Evolutionary conservation across 1,140 invertebrate genomes (phyloP).

Genomic region (Solenopsis invicta): DNA sequence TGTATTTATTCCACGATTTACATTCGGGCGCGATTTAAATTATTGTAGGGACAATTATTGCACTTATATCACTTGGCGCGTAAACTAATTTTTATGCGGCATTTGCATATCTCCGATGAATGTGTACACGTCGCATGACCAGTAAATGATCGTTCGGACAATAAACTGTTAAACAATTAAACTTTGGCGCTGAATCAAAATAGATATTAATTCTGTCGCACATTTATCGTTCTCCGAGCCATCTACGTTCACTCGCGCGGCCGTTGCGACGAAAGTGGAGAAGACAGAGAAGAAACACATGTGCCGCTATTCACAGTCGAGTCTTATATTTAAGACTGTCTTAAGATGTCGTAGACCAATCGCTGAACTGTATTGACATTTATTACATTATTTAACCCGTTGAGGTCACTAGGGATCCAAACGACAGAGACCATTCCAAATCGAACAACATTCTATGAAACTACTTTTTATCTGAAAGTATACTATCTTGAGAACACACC

Average conservation of each 20-base stretch:
- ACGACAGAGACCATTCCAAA: too few species aligned
- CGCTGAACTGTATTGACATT: too few species aligned
- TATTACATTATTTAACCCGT: too few species aligned
- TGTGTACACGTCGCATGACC: conserved; percentile 46
- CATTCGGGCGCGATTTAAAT: conserved; percentile 57
- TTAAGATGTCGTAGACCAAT: too few species aligned
- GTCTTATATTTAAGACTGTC: too few species aligned
- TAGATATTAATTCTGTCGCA: conserved; percentile 6
- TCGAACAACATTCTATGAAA: too few species aligned
- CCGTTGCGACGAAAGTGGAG: neutral
- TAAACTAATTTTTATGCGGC: conserved; percentile 47
- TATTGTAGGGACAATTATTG: conserved; percentile 59
- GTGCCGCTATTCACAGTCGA: too few species aligned
- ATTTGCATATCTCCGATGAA: conserved; percentile 24
- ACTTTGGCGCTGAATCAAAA: neutral
- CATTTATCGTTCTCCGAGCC: neutral
- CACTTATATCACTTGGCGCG: conserved; percentile 52
- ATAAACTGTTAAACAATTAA: conserved; percentile 19
- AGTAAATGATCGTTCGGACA: conserved; percentile 4
- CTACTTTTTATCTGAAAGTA: too few species aligned
- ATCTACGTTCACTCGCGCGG: neutral
- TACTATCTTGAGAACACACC: too few species aligned
- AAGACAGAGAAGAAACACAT: too few species aligned
- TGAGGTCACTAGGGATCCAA: too few species aligned
- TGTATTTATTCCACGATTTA: conserved; percentile 61